A percentile compares a stretch with the other conserved stretches of the same genome.
Conservation (phyloP, 2,113 vertebrate genomes). For the Tragelaphus strepsiceros region DNA sequence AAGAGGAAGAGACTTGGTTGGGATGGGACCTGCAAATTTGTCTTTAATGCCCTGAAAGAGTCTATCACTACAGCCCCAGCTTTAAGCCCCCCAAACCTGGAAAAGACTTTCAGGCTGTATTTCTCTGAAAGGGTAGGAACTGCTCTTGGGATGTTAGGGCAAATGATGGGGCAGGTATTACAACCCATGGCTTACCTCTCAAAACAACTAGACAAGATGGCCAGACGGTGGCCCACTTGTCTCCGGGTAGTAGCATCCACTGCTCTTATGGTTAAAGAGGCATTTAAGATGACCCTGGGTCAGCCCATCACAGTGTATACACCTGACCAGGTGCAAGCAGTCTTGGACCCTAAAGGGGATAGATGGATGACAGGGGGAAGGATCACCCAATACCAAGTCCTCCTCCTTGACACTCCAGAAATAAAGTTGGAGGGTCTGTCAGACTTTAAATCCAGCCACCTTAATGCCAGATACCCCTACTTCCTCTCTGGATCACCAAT, state of each 20-base stretch:
- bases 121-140: neutral
- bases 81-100: neutral
- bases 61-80: neutral
- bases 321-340: neutral
- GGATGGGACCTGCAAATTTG: neutral
- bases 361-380: neutral
- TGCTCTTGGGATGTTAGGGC: neutral
- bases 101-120: neutral
- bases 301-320: neutral
- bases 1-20: neutral
- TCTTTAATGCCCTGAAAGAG: neutral
- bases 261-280: neutral
- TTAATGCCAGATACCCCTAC: neutral
- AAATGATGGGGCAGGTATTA: neutral
- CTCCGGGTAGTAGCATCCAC: accelerated
- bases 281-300: neutral
- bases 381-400: neutral
- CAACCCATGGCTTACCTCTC: neutral
- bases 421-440: neutral
- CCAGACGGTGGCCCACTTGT: neutral
- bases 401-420: neutral
- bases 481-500: neutral
- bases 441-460: neutral
- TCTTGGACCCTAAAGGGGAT: neutral
- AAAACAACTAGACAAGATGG: neutral